Evolutionary conservation across 1,140 invertebrate species (phyloP), one percentile per base, ranked within the genome.

Genomic region (Drosophila nigromelanica): DNA sequence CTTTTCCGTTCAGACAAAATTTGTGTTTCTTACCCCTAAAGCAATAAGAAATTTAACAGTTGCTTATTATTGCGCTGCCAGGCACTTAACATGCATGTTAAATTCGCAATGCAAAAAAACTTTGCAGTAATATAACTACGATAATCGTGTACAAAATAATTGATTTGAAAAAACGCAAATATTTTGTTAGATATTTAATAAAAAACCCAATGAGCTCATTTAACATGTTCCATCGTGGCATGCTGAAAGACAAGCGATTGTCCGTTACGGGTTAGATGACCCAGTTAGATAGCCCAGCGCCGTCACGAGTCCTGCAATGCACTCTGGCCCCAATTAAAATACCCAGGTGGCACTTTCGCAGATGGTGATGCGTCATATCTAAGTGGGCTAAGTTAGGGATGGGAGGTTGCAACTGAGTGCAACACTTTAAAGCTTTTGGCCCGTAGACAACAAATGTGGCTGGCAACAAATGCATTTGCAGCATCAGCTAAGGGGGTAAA

Each of bases 391-490:
- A 33, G 27, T 3, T 10, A 14, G 18, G 18, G 30, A 3, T 7
- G 21, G 37, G 14, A 39, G 6, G 8, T 35, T 6, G n/a, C 14
- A 37, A 18, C 27, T n/a, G 51, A 37, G 47, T 76, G 43, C 7
- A n/a, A 73, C 69, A 76, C 48, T 45, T 12, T 4, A 10, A 21
- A 51, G 48, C 21, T 14, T 18, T 27, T 27, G 3, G 27, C 27
- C 27, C 27, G 27, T 6, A 6, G 27, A 6, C 27, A 27, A 27
- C 27, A 27, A 27, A 27, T 78, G 74, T 76, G 76, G 63, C 64
- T 21, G 40, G 78, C 80, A 83, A 78, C 72, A 72, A 62, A 47
- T 79, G 80, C 76, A 81, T 54, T 33, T 52, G 40, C 43, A 48
- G 48, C 37, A 62, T 35, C 35, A 35, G 39, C 4, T 48, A 14